Evolutionary conservation across 2,797 vertebrate species (phyloP), one percentile per base, ranked within the genome.

Genomic region (Sebastes kiyomatsui): DNA sequence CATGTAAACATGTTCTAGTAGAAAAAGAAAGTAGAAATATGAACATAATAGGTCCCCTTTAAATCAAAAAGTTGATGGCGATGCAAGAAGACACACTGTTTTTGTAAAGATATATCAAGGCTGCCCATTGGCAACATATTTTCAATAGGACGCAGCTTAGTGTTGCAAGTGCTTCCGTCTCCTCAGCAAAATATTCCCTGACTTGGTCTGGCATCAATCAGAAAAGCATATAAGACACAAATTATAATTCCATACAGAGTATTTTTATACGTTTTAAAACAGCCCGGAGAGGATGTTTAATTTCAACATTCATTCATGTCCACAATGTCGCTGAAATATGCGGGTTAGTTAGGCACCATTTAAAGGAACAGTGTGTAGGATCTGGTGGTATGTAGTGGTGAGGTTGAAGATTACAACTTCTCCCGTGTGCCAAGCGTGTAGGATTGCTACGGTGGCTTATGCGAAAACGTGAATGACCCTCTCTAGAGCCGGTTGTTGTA

Each of bases 91-190:
- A 16, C 20, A 66, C 5, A 16, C 1, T 25, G 27, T 25, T 54
- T 59, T n/a, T 35, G 8, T n/a, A n/a, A 59, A 70, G 18, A 25
- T 23, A 35, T 68, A 42, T 78, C 52, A 72, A 83, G 71, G 64
- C 20, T 56, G 28, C 22, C 58, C 22, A 66, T 5, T 49, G 23
- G 38, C 25, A 73, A 38, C 30, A 28, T 8, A 54, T 25, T 67
- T 59, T 18, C 10, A 73, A 54, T 6, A 58, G 12, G 27, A 61
- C 2, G 0, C 9, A 22, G 16, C 2, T 74, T 14, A 30, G 7
- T 58, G 59, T 20, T 52, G 20, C 30, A 77, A 67, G 32, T 56
- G 56, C 52, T 32, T 65, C 38, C 11, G 65, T 77, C 30, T 49
- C 9, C 6, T 60, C 56, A 65, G 46, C 14, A 54, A 60, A 79